Evolutionary conservation across 2,888 invertebrate genomes (phyloP).

Genomic region (Alentia gelatinosa): DNA sequence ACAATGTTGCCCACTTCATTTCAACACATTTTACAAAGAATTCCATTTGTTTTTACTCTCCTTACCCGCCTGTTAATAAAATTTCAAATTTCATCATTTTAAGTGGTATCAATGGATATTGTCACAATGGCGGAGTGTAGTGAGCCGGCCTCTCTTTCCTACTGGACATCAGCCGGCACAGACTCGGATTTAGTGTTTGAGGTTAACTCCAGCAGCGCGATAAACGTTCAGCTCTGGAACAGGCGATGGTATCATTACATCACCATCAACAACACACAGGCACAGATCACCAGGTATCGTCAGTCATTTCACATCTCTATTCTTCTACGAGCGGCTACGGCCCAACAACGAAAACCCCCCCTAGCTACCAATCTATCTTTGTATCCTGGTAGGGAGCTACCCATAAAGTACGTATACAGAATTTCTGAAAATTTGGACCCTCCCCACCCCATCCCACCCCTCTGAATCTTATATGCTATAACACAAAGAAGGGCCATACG

Average conservation of each 20-base stretch:
- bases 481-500: no score
- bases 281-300: background rate
- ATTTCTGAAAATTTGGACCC: no score
- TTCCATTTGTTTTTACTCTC: background rate
- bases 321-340: no score
- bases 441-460: no score
- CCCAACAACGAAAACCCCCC: no score
- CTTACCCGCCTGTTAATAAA: background rate
- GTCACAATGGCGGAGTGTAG: background rate
- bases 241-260: background rate
- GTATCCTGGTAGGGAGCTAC: no score
- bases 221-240: background rate
- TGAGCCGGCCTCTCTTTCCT: background rate
- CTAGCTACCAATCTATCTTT: no score
- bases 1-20: no score
- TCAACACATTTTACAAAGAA: background rate
- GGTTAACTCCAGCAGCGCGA: background rate
- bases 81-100: background rate
- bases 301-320: no score
- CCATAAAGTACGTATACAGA: no score
- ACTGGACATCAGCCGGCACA: background rate
- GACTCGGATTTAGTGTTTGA: background rate
- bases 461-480: no score
- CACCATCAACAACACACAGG: slow-evolving; percentile 3
- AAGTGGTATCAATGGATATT: background rate